These are phyloP conservation scores for Acanthoscelides obtectus DNA, from an alignment of 2,888 invertebrate species.

Conservation along the genomic window DNA sequence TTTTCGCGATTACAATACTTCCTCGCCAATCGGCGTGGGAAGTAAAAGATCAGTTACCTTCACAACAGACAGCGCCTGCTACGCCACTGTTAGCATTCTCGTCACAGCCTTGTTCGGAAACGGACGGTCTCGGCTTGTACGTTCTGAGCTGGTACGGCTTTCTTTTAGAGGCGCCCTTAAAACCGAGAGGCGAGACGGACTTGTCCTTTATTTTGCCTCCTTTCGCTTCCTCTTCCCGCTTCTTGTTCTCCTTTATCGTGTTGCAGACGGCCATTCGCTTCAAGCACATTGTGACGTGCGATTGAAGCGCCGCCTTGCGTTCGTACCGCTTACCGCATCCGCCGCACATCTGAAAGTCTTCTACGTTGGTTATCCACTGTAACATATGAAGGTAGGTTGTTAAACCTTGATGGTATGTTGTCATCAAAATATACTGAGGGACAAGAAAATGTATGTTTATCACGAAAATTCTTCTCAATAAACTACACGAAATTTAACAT, in stretches of 20 bases:
- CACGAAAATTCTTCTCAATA: too few species aligned
- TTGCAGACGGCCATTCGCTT: constrained; percentile 51
- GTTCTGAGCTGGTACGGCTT: constrained; percentile 23
- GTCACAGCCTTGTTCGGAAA: constrained; percentile 15
- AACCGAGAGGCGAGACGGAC: constrained; percentile 10
- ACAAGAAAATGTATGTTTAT: too few species aligned
- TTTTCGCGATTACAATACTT: too few species aligned
- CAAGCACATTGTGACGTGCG: constrained; percentile 66
- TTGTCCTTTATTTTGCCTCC: constrained; percentile 18
- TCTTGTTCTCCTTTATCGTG: constrained; percentile 35
- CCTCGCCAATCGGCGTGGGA: too few species aligned
- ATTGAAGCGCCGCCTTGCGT: constrained; percentile 65
- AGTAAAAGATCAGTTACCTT: too few species aligned
- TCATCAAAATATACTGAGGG: too few species aligned
- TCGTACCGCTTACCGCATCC: constrained; percentile 70
- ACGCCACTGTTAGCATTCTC: constrained; percentile 13
- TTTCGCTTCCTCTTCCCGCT: constrained; percentile 23
- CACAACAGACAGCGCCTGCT: constrained; percentile 7
- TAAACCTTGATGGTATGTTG: too few species aligned
- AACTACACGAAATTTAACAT: too few species aligned
- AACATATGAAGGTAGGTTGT: too few species aligned
- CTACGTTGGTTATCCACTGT: constrained; percentile 64
- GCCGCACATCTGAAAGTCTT: constrained; percentile 60
- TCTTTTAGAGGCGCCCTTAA: constrained; percentile 27
- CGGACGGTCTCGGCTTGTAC: constrained; percentile 19